phyloP scores from a whole-genome alignment of 1,140 invertebrate species.

The Dendroctonus ponderosae region DNA sequence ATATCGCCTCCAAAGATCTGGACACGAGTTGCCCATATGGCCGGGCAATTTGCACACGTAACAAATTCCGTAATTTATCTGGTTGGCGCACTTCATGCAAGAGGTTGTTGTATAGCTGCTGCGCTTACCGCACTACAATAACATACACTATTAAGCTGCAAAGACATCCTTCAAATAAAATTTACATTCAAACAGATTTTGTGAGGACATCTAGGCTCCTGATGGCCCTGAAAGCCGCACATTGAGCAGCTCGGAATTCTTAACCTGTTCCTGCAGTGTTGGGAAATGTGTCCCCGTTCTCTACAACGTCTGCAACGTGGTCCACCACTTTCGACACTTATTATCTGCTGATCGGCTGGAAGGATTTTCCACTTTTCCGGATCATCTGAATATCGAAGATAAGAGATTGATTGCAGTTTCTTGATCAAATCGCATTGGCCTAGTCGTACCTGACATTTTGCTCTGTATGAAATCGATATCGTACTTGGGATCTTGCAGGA shows the following conservation, averaged over 20 bases:
- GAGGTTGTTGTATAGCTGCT: slow-evolving; percentile 55
- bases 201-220: slow-evolving; percentile 61
- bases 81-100: slow-evolving; percentile 63
- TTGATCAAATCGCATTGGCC: background rate
- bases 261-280: slow-evolving; percentile 53
- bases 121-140: slow-evolving; percentile 2
- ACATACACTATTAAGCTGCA: slow-evolving; percentile 12
- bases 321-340: slow-evolving; percentile 35
- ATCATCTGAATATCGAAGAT: slow-evolving; percentile 47
- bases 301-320: slow-evolving; percentile 58
- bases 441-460: slow-evolving; percentile 24
- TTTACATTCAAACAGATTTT: slow-evolving; percentile 66
- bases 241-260: slow-evolving; percentile 57
- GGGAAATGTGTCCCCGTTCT: slow-evolving; percentile 57
- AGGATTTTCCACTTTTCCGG: slow-evolving; percentile 53
- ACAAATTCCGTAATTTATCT: slow-evolving; percentile 54
- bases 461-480: slow-evolving; percentile 13
- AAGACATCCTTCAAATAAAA: slow-evolving; percentile 23
- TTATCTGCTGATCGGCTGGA: slow-evolving; percentile 45
- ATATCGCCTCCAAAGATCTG: slow-evolving; percentile 68
- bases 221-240: slow-evolving; percentile 62
- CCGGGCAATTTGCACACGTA: slow-evolving; percentile 59
- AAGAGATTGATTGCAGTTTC: background rate
- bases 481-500: slow-evolving; percentile 4
- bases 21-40: slow-evolving; percentile 60